Evolutionary conservation across 1,140 invertebrate genomes (phyloP).

Genomic region (Oscheius sp.): DNA sequence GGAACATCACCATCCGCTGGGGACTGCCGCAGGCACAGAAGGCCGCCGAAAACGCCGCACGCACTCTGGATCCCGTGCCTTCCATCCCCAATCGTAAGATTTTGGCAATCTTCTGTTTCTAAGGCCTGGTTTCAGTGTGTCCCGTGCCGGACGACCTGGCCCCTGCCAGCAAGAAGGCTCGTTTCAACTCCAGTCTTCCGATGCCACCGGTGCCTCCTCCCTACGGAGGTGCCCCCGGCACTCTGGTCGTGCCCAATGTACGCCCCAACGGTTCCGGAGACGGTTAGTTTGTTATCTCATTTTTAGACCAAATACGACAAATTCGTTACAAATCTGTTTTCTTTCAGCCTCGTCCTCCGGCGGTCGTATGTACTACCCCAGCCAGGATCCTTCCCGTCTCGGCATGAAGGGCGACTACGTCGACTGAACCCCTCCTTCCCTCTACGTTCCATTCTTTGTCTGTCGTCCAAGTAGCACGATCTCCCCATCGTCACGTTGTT

Average conservation of each 20-base stretch:
- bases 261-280: conserved; percentile 1
- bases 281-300: not conserved
- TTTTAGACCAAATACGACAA: not conserved
- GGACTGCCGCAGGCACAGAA: conserved; percentile 66
- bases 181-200: conserved; percentile 19
- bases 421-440: conserved; percentile 11
- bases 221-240: conserved; percentile 6
- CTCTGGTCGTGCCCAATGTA: conserved; percentile 41
- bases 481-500: too few relatives aligned
- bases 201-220: conserved; percentile 21
- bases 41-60: conserved; percentile 17
- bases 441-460: not conserved
- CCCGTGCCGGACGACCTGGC: conserved; percentile 37
- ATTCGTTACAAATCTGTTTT: not conserved
- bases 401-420: conserved; percentile 54
- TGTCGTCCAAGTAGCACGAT: too few relatives aligned
- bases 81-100: conserved; percentile 52
- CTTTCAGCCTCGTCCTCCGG: not conserved
- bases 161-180: not conserved
- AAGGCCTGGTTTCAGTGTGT: conserved; percentile 38
- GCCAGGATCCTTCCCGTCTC: conserved; percentile 58
- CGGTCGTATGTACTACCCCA: conserved; percentile 52
- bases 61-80: conserved; percentile 49
- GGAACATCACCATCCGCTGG: conserved; percentile 90
- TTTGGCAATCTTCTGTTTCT: not conserved